Evolutionary conservation across 64 coral and sea anemone genomes (phyloP).

Genomic region (Dendronephthya gigantea): DNA sequence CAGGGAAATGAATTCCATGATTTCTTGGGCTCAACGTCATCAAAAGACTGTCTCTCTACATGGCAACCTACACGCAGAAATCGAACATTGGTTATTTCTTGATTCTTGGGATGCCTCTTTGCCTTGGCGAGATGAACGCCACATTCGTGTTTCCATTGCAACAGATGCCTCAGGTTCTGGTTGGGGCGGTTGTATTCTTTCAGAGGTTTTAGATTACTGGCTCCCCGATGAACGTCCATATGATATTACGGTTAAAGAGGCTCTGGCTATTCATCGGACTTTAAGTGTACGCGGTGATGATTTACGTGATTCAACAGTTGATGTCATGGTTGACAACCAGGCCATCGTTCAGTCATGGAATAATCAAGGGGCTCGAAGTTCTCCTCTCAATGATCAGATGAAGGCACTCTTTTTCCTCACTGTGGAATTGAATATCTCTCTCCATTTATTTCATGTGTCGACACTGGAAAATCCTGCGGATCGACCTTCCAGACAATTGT

Average conservation of each 20-base stretch:
- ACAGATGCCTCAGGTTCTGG: not conserved
- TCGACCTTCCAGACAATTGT: not conserved
- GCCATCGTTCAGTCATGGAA: slow-evolving; percentile 2
- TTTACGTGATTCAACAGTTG: no score
- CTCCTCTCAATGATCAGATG: not conserved
- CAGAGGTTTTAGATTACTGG: no score
- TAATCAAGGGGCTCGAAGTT: not conserved
- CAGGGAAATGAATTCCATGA: not conserved
- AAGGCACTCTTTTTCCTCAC: slow-evolving; percentile 5
- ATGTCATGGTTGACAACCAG: no score
- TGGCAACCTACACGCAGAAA: not conserved
- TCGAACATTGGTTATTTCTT: not conserved
- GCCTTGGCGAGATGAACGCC: not conserved
- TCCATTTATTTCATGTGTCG: slow-evolving; percentile 13
- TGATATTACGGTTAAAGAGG: no score
- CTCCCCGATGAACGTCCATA: no score
- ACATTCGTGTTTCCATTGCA: not conserved
- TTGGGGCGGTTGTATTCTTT: not conserved
- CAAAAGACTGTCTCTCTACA: not conserved
- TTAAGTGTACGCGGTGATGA: no score
- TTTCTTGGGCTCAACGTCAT: not conserved
- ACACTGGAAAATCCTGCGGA: not conserved
- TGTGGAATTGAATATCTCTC: not conserved
- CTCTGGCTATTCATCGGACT: no score
- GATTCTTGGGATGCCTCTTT: not conserved